Base-by-base conservation (phyloP, 2,797 vertebrate species). In the Tympanoctomys barrerae region DNA sequence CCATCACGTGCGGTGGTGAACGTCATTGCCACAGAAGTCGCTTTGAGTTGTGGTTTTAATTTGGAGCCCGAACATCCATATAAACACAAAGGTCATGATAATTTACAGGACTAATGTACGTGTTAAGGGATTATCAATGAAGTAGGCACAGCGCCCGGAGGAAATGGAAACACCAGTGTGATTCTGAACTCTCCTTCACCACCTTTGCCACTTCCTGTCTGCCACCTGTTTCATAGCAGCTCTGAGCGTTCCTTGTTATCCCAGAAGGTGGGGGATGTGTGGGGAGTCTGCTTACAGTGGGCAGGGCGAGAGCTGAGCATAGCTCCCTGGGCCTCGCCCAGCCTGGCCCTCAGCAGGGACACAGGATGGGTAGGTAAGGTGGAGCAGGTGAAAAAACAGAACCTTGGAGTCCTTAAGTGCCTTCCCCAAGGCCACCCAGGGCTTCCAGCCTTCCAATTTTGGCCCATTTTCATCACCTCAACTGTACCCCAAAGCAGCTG, bases 401-500 rank as follows among this genome's bases (percentile, higher is more conserved):
- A 90, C 42, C 36, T 39, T 1, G 0, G 7, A 26, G 42, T 13
- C 31, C 21, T 0, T 54, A 39, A 66, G 10, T 36, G 86, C 79
- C 26, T 42, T 89, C 39, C 59, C 33, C 52, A 61, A 77, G 57
- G 39, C 62, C 87, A 59, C 79, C 36, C 1, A 1, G 85, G 10
- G 42, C 28, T 78, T 22, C 49, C 31, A n/a, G 10, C n/a, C 28
- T 78, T 22, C 49, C 31, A n/a, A 68, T 24, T 0, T 79, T 70
- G 24, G 13, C 21, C 22, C 13, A 7, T 64, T 54, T 26, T 57
- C 39, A 79, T 16, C 10, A 13, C 52, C 64, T 57, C 2, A 52
- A 26, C n/a, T 2, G 46, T 0, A 0, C 26, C 71, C 59, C 33
- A 6, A 0, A 79, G 21, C 0, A 0, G 36, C 75, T 2, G 2